phyloP scores from a whole-genome alignment of 2,113 vertebrate genomes.

The Myotis yumanensis region DNA sequence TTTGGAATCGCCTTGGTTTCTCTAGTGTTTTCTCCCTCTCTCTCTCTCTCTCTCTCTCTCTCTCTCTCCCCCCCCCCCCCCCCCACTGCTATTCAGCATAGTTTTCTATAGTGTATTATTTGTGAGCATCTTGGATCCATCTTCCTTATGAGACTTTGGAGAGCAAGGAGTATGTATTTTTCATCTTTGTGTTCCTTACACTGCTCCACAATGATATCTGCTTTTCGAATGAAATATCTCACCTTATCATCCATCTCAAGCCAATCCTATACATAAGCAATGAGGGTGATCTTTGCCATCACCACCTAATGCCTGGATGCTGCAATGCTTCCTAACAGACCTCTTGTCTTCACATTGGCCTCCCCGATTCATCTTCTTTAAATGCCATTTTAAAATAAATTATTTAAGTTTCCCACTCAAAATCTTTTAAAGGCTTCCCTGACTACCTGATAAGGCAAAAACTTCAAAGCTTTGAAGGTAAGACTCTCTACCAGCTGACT shows the following conservation, averaged over 20 bases:
- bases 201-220: neutral
- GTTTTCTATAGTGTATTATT: neutral
- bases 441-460: neutral
- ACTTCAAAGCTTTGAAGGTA: neutral
- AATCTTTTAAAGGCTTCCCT: neutral
- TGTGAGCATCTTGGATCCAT: neutral
- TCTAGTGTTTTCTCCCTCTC: neutral
- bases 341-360: neutral
- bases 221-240: slow-evolving; percentile 24
- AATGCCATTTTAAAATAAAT: slow-evolving; percentile 13
- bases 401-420: slow-evolving; percentile 43
- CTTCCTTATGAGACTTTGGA: neutral
- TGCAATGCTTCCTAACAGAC: neutral
- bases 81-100: neutral
- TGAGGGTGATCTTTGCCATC: neutral
- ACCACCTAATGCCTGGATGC: neutral
- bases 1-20: neutral
- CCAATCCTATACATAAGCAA: slow-evolving; percentile 27
- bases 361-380: neutral
- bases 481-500: neutral
- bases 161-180: neutral
- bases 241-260: neutral
- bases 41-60: neutral
- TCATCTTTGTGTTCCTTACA: neutral
- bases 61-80: neutral